Base-by-base conservation (phyloP, 2,797 vertebrate genomes). In the Scomberomorus guttatus region DNA sequence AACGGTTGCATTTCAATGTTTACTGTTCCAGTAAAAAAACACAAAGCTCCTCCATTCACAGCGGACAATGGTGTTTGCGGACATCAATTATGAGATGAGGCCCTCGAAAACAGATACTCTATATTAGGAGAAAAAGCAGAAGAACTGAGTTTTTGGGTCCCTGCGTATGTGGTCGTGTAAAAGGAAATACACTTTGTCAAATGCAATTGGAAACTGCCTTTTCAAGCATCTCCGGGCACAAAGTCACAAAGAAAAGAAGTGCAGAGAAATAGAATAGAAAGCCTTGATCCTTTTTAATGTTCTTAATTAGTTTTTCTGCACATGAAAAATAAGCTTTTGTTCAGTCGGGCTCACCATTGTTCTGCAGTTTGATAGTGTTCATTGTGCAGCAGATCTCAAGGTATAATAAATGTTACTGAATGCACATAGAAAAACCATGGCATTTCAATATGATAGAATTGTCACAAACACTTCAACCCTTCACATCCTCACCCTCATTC, bases 271-370 rank as follows among this genome's bases (percentile, higher is more conserved):
- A 83, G 68, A 89, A 85, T 37, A 66, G 62, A 83, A 83, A 79
- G 57, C 87, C 81, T 91, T 91, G 83, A 92, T 87, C 80, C 54
- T 86, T 89, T 79, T 72, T 75, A 75, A 65, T 82, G 72, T 58
- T 73, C 56, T 80, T 92, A 89, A 91, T 92, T 91, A 85, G 79
- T 91, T 93, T 90, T 84, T 65, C 64, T 17, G 15, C 63, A 82
- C n/a, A 79, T 60, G 39, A 77, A 90, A 88, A 89, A 90, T 65
- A 85, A 51, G 67, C 79, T 81, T 92, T 87, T 87, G 81, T 87
- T 87, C 71, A 54, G 27, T 63, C 72, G 25, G 22, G 27, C 51
- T 67, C 32, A 1, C 51, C 32, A 73, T 90, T 91, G 82, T 90
- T 84, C 65, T n/a, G 46, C 25, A 15, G 39, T 14, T 62, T 78